Evolutionary conservation across 2,797 vertebrate species (phyloP), one percentile per base, ranked within the genome.

Genomic region (Sebastes nivosus): DNA sequence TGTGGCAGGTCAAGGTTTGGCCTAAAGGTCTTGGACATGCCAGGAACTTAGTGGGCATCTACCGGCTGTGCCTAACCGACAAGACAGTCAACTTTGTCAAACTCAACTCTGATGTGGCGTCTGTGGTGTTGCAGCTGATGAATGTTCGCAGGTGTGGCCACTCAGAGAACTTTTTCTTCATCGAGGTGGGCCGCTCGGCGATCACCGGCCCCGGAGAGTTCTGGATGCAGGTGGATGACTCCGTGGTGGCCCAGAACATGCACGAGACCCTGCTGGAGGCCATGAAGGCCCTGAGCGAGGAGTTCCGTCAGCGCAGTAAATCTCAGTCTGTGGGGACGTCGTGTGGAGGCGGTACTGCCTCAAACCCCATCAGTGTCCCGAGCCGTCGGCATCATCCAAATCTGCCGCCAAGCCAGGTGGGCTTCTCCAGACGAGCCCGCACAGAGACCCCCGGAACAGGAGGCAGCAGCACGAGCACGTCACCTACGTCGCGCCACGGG

Each of bases 231-330:
- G 96, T 96, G 78, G 96, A 96, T 8, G 95, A 96, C 93, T 95
- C 95, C 0, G 95, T 96, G 79, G 96, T 97, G 66, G 97, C 97
- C 6, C 97, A 97, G 93, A 95, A 97, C 94, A 97, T 97, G 97
- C 97, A 97, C 0, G 97, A 97, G 90, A 97, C 97, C 72, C 94
- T 97, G 75, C 89, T 97, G 84, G 97, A 97, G 85, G 97, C 97
- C 84, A 97, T 97, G 97, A 97, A 97, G 87, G 96, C 97, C 14
- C 86, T 97, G 9, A 97, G 97, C n/a, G 97, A 97, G 79, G 97
- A 97, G 89, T 97, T 97, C 68, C 95, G 97, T 20, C 95, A 96
- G 69, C 94, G 96, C 25, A 95, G 95, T 81, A 97, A 96, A 80
- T 95, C 96, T 66, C 97, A 97, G 85, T 95, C 96, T 1, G 96